Evolutionary conservation across 2,888 invertebrate genomes (phyloP), one percentile per base, ranked within the genome.

Genomic region (Carpatolechia fugitivella): DNA sequence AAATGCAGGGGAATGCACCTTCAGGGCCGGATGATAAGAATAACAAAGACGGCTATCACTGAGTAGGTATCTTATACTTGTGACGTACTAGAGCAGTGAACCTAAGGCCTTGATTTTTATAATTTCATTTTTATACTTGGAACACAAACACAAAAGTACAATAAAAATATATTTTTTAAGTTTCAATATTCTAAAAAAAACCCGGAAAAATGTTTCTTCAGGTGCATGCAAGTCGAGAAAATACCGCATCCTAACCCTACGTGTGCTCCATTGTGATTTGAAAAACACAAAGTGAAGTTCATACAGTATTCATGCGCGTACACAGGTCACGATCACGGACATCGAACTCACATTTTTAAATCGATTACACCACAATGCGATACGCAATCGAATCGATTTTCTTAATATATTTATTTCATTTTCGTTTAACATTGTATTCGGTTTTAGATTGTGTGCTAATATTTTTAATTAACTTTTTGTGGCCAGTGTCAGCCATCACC

Each of bases 291-390:
- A 59, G 52, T 57, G 58, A 72, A 68, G 68, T 78, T 80, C 82
- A 87, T 87, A 75, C 82, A 83, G 75, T 82, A 87, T 89, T 76
- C 85, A 86, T 85, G 79, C 76, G 80, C 69, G 59, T 61, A 73
- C 81, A 72, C 85, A 74, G 88, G 88, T 88, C 89, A 89, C 83
- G 88, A 85, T 85, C 88, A 87, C 77, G 88, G 84, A 76, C 81
- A 70, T 71, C 82, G 83, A 85, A 86, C 87, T 77, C 80, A 79
- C 79, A 80, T 86, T 79, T 77, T 76, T 72, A 71, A 58, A 52
- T 57, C 44, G 48, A 55, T 58, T 56, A 55, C 55, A 31, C 20
- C 50, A 46, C 51, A 54, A 31, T 47, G 33, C 46, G 29, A 72
- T 71, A 73, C 70, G 63, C 69, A 74, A 74, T 74, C 64, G 69